Base-by-base conservation (phyloP, 2,113 vertebrate genomes). In the Scortum barcoo region DNA sequence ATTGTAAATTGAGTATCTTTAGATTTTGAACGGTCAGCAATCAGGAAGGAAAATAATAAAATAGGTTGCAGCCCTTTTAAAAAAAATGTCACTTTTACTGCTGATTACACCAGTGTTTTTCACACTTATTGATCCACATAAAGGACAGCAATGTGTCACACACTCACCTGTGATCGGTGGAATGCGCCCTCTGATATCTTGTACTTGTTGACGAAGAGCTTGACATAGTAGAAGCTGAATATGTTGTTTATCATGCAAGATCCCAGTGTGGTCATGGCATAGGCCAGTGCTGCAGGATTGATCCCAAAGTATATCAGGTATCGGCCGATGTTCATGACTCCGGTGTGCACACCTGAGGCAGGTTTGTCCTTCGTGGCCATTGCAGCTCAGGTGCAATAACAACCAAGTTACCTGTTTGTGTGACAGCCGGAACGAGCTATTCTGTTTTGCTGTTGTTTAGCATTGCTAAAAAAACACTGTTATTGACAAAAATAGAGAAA, bases 181-280 rank as follows among this genome's bases (percentile, higher is more conserved):
- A 99, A 99, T 0, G 95, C 96, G 62, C 69, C 75, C 87, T 97
- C 97, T 61, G 97, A 96, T 93, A 97, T 96, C 75, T 94, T 94
- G 92, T 97, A 98, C 14, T 87, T 92, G 68, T 96, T 96, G 51
- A 98, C 83, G 84, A 97, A 98, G 24, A 99, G 95, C 86, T 99
- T 99, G 16, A 99, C 95, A 0, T 96, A 98, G 89, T 99, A 99
- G 93, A 99, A 99, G 87, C 92, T 96, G 81, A 98, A 99, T 83
- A 98, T 94, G 33, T 95, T 97, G 91, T 97, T 98, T 91, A 98
- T 97, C 97, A 97, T 97, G 61, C 91, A 88, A 44, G 96, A 91
- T 4, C 97, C 97, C 30, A 99, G 91, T 0, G 96, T 97, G 16
- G 97, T 97, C 96, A 97, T 96, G 67, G 95, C 95, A 86, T 97